Percentiles rank a stretch among this genome's conserved stretches.
Evolutionary conservation across 2,797 vertebrate genomes (phyloP).

Genomic region (Caiman crocodilus): DNA sequence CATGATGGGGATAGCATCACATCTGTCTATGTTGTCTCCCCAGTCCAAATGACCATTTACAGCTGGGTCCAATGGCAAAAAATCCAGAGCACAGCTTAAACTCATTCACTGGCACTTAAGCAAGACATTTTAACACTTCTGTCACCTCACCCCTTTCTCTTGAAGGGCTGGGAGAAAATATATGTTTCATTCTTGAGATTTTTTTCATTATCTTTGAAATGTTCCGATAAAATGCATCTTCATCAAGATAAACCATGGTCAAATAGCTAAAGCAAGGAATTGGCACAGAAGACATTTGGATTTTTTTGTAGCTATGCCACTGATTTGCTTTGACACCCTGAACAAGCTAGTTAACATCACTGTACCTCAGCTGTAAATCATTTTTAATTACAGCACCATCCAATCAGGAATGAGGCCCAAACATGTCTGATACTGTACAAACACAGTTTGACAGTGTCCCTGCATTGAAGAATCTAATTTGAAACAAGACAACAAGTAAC

Average conservation of each 20-base stretch:
- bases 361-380: slow-evolving; percentile 43
- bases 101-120: too few relatives aligned
- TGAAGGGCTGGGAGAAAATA: neutral
- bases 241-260: neutral
- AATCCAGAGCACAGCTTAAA: too few relatives aligned
- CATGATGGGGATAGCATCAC: too few relatives aligned
- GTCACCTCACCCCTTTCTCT: too few relatives aligned
- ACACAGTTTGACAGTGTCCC: slow-evolving; percentile 29
- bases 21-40: too few relatives aligned
- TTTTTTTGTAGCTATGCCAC: slow-evolving; percentile 40
- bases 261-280: slow-evolving; percentile 13
- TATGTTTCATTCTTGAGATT: neutral
- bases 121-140: too few relatives aligned
- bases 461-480: slow-evolving; percentile 44
- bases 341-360: slow-evolving; percentile 47
- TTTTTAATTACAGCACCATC: slow-evolving; percentile 53
- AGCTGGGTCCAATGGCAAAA: too few relatives aligned
- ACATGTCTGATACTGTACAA: neutral
- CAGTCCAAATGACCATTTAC: too few relatives aligned
- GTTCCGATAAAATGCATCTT: neutral
- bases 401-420: slow-evolving; percentile 31
- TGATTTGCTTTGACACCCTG: slow-evolving; percentile 50
- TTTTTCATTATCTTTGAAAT: neutral
- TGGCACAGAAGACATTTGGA: slow-evolving; percentile 16
- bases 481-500: slow-evolving; percentile 33